Base-by-base conservation (phyloP, 2,113 vertebrate species). In the Hiodon alosoides region DNA sequence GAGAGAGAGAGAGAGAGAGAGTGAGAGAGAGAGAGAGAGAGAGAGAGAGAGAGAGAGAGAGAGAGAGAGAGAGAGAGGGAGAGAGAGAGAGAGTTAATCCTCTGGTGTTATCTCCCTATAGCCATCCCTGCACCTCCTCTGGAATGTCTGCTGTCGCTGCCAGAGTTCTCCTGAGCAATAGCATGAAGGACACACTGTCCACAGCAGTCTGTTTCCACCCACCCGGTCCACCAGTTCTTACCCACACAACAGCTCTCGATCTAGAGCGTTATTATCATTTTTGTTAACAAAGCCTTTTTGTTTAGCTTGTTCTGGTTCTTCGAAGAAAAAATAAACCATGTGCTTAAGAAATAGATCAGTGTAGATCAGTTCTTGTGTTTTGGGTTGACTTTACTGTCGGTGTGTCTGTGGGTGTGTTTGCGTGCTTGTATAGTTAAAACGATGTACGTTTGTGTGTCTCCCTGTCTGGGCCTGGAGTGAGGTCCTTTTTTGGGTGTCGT, bases 151-250 rank as follows among this genome's bases (percentile, higher is more conserved):
- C 51, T 47, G 2, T 51, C 67, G 7, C 62, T 60, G 16, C 13
- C 16, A 48, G 66, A 14, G 31, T 51, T 9, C n/a, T 16, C 74
- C 16, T 13, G 52, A 10, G 16, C 64, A 55, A 46, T 16, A 58
- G 65, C n/a, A 70, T 69, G 65, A 69, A 69, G 8, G 70, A 59
- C 75, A 70, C 48, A 66, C 48, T 76, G 75, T 70, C 57, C 31
- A 75, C 55, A 31, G n/a, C n/a, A 17, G 60, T 4, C 9, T 65
- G n/a, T 4, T 46, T 47, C 10, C 65, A 48, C 69, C 2, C 69
- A 4, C 16, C 53, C 5, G 5, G 5, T 13, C 57, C 3, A 13
- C 5, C 55, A 5, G 5, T 57, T 57, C 55, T 57, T 57, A 57
- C 53, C 4, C 68, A 16, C 6, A 47, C 54, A 51, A 8, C 3